Evolutionary conservation across 2,797 vertebrate species (phyloP), one percentile per base, ranked within the genome.

Genomic region (Eremophila alpestris): DNA sequence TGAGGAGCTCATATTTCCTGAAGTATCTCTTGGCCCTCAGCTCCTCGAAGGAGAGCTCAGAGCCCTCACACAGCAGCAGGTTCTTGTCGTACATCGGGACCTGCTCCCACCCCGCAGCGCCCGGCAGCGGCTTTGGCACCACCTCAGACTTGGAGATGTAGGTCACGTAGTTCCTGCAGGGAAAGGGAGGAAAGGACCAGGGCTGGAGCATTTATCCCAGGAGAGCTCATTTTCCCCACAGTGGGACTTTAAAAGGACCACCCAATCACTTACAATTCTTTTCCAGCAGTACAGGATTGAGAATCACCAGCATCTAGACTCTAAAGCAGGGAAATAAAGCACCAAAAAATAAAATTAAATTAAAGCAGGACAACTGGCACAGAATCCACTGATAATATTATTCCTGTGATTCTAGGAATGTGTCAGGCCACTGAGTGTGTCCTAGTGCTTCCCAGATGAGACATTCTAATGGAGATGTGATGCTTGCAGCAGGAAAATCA

Each of bases 11-110:
- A 7, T 64, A 94, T 86, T 90, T 98, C 78, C 79, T 92, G 88
- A 98, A 98, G 98, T 98, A 98, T 80, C 96, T 94, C 7, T 46
- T 87, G 97, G 97, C 95, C 81, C 98, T 97, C 15, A 98, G 90
- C 91, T 98, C 82, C 85, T 95, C 94, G 96, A 98, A 98, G 94
- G 98, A 91, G 92, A 99, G 85, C 79, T 99, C 99, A 0, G 98
- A 98, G 7, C 98, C 98, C 29, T 98, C 97, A 24, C 97, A 98
- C 14, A 96, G 9, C 4, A 99, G 98, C 24, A 98, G 97, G 2
- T 97, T 97, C 86, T 97, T 98, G 36, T 96, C 92, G 52, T 99
- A 99, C 98, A 98, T 98, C 0, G 98, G 94, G n/a, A 98, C 87
- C 13, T 94, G 97, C 83, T 97, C 95, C 19, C 95, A 49, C 0